phyloP scores from a whole-genome alignment of 2,888 invertebrate genomes.

The Sceliomorpha sp. region DNA sequence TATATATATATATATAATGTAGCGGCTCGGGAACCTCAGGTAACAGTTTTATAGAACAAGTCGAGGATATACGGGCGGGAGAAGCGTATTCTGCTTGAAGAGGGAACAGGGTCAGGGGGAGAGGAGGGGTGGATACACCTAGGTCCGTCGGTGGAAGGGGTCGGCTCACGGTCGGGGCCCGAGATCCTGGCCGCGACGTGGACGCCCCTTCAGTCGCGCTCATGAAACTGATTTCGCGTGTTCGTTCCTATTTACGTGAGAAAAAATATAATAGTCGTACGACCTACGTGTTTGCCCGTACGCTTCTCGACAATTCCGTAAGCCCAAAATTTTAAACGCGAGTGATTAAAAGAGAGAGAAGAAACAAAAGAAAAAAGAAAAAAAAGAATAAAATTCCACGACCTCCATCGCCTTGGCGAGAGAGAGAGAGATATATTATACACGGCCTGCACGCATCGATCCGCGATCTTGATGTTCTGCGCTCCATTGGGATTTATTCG shows the following conservation, averaged over 20 bases:
- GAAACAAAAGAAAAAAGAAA: too few relatives aligned
- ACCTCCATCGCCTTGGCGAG: too few relatives aligned
- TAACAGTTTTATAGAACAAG: constrained; percentile 48
- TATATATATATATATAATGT: constrained; percentile 47
- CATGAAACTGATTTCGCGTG: constrained; percentile 66
- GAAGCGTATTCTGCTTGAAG: constrained; percentile 14
- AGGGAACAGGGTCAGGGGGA: constrained; percentile 7
- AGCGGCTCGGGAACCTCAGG: constrained; percentile 45
- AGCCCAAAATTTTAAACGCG: too few relatives aligned
- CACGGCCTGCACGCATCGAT: too few relatives aligned
- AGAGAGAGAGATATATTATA: too few relatives aligned
- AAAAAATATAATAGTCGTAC: constrained; percentile 17
- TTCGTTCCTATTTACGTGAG: constrained; percentile 32
- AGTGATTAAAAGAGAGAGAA: too few relatives aligned
- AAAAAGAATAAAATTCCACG: too few relatives aligned
- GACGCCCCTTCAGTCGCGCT: constrained; percentile 74
- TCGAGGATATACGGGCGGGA: constrained; percentile 27
- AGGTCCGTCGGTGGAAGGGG: constrained; percentile 62
- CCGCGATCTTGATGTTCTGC: too few relatives aligned
- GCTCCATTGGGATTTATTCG: too few relatives aligned
- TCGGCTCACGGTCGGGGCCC: constrained; percentile 69
- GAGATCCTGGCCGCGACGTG: constrained; percentile 69
- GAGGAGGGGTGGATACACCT: constrained; percentile 14
- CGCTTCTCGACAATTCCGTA: too few relatives aligned
- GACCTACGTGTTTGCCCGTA: too few relatives aligned